Base-by-base conservation (phyloP, 2,113 vertebrate genomes). In the Catagonus wagneri region DNA sequence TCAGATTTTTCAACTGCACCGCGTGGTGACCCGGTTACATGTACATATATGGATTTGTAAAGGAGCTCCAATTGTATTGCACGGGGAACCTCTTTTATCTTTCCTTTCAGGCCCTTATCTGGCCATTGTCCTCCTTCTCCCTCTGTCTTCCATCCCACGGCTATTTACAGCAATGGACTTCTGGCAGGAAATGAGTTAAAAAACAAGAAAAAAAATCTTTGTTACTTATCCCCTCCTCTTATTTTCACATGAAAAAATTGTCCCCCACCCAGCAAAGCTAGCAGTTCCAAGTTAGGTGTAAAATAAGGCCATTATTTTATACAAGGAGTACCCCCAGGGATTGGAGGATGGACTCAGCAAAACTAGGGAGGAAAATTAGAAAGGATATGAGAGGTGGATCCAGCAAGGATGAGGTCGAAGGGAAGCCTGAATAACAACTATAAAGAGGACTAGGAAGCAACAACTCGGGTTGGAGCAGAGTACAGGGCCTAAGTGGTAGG, bases 241-340 rank as follows among this genome's bases (percentile, higher is more conserved):
- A 22, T 89, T 91, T 87, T 87, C 22, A 27, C 20, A 69, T 34
- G 81, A 74, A 96, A 71, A 93, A 86, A 93, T 23, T 7, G 29
- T 9, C 3, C 56, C 19, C 3, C 44, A 27, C 16, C 27, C 60
- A 20, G 16, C 9, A 29, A 81, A 63, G 39, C 79, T 63, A 63
- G 16, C 34, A 81, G 61, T 61, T 63, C 9, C 54, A 80, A 61
- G 22, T 80, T 25, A 20, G 20, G 79, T 2, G 0, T 63, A 63
- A 81, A 44, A 63, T 63, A 29, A 63, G 29, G 58, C 25, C 58
- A 44, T 63, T 39, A 27, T 39, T 81, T 81, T 27, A 19, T 19
- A 6, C 23, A 61, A 29, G 58, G 27, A 44, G 29, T 36, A 39
- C 20, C 19, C 58, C 34, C 36, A 44, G 34, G 39, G 29, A 13